phyloP scores from a whole-genome alignment of 2,113 vertebrate species.

The Thymallus thymallus region DNA sequence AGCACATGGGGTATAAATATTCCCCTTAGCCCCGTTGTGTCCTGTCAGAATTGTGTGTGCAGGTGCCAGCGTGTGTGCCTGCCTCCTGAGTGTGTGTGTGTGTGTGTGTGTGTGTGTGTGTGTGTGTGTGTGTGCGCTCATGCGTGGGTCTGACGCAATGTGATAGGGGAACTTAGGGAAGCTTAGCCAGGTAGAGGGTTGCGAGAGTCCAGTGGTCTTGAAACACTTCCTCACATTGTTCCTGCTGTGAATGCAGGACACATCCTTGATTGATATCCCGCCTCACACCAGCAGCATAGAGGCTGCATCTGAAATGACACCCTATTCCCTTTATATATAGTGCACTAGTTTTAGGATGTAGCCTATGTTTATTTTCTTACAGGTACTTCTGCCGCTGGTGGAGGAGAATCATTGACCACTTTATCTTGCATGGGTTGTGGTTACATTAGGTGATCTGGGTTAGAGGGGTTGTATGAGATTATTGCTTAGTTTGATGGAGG shows the following conservation, averaged over 20 bases:
- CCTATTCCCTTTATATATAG: too few species aligned
- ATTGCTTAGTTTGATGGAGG: too few species aligned
- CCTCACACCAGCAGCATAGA: constrained; percentile 1
- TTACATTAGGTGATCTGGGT: not conserved
- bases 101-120: too few species aligned
- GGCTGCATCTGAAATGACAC: not conserved
- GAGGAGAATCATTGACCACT: not conserved
- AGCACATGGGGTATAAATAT: constrained; percentile 37
- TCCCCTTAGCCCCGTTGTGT: constrained; percentile 14
- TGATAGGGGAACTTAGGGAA: not conserved
- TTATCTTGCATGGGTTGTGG: not conserved
- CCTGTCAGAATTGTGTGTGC: constrained; percentile 2
- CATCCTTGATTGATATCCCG: constrained; percentile 55
- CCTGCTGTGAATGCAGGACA: constrained; percentile 62
- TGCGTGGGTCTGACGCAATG: too few species aligned
- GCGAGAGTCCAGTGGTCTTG: constrained; percentile 21
- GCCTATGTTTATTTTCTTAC: not conserved
- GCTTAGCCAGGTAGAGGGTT: not conserved
- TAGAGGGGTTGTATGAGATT: too few species aligned
- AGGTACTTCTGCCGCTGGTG: not conserved
- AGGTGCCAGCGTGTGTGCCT: too few species aligned
- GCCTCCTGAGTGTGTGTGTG: too few species aligned
- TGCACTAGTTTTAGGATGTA: too few species aligned
- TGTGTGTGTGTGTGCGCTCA: too few species aligned
- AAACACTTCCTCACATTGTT: constrained; percentile 70